Evolutionary conservation across 2,113 vertebrate genomes (phyloP).

Genomic region (Camarhynchus parvulus): DNA sequence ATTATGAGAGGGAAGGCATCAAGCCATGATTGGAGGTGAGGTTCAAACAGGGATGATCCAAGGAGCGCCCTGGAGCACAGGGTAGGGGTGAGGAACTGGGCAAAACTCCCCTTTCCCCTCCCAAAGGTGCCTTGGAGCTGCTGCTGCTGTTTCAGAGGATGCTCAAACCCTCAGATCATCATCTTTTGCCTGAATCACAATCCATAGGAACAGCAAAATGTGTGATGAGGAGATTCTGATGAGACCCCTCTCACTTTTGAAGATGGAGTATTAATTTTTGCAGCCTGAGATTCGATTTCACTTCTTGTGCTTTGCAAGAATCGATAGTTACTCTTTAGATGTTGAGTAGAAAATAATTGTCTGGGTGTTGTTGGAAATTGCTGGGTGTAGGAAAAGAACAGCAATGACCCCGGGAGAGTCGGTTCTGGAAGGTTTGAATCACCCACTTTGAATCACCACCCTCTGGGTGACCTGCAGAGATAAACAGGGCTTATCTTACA

Average conservation of each 20-base stretch:
- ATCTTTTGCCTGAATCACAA: background rate
- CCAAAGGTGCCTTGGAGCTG: background rate
- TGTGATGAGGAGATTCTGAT: background rate
- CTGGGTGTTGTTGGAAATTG: background rate
- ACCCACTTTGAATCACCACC: background rate
- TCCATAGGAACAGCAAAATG: background rate
- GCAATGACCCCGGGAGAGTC: background rate
- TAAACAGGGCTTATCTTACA: background rate
- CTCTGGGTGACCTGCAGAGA: background rate
- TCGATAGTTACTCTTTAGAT: background rate
- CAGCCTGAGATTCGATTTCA: background rate
- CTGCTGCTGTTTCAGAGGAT: background rate
- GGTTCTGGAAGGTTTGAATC: background rate
- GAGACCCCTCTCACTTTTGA: background rate
- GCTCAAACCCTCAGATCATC: background rate
- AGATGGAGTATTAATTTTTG: background rate
- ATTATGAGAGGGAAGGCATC: background rate
- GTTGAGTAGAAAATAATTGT: background rate
- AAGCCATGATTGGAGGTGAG: background rate
- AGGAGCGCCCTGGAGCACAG: fast-evolving
- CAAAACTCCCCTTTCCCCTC: background rate
- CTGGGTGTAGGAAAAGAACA: background rate
- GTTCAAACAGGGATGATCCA: background rate
- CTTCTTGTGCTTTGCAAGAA: background rate
- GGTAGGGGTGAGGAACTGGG: fast-evolving